Percentiles rank a stretch among this genome's conserved stretches.
Evolutionary conservation across 2,888 invertebrate genomes (phyloP).

Genomic region (Habroteleia sp.): DNA sequence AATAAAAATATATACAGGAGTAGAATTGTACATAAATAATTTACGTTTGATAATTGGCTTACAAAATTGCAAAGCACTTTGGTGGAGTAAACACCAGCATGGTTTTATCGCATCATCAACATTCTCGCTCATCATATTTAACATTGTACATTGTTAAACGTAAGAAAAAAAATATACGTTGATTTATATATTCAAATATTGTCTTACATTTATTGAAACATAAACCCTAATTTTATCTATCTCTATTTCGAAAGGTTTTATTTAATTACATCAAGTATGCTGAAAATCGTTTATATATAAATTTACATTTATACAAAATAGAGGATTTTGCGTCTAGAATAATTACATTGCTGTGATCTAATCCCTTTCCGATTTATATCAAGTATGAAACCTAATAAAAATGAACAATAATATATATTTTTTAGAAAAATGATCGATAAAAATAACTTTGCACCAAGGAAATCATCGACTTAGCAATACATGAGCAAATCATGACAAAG

Average conservation of each 20-base stretch:
- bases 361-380: slow-evolving; percentile 4
- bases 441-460: slow-evolving; percentile 42
- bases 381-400: background rate
- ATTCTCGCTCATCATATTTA: slow-evolving; percentile 8
- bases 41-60: slow-evolving; percentile 22
- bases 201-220: slow-evolving; percentile 4
- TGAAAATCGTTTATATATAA: slow-evolving; percentile 8
- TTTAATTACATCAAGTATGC: slow-evolving; percentile 15
- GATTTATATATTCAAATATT: slow-evolving; percentile 16
- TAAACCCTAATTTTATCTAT: slow-evolving; percentile 7
- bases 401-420: too few species aligned
- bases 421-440: background rate
- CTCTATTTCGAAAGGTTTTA: background rate
- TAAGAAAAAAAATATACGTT: slow-evolving; percentile 12
- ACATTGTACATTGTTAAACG: slow-evolving; percentile 19
- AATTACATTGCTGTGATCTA: slow-evolving; percentile 36
- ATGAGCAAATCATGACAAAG: slow-evolving; percentile 52
- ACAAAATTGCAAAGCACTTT: slow-evolving; percentile 52
- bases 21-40: slow-evolving; percentile 45
- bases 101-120: slow-evolving; percentile 9
- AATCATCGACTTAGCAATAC: slow-evolving; percentile 44
- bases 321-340: slow-evolving; percentile 37
- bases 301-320: slow-evolving; percentile 54
- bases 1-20: slow-evolving; percentile 43
- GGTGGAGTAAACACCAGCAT: slow-evolving; percentile 48